These are phyloP conservation scores for Strongylocentrotus purpuratus DNA, from an alignment of 35 echinoderm and acorn worm genomes.

Conservation along the genomic window DNA sequence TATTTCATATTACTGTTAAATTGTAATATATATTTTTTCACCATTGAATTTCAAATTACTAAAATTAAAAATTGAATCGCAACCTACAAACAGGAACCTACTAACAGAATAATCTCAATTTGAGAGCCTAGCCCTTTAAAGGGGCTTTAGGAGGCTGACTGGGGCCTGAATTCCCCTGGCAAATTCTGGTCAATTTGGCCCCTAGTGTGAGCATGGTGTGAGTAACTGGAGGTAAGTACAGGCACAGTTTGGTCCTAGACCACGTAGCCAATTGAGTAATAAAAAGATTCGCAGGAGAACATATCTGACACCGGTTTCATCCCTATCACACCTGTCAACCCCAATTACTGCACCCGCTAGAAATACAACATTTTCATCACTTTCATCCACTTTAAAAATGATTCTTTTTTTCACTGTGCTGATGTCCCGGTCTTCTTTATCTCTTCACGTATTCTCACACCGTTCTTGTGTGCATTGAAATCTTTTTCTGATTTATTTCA, in stretches of 20 bases:
- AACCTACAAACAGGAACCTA: not conserved
- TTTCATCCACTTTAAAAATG: constrained; percentile 11
- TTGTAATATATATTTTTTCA: too few species aligned
- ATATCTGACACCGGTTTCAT: not conserved
- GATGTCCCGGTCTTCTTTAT: not conserved
- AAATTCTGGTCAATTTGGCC: constrained; percentile 38
- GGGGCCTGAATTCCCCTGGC: constrained; percentile 19
- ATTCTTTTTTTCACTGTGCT: not conserved
- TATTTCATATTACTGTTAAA: too few species aligned
- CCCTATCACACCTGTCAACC: not conserved
- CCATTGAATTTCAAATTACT: not conserved
- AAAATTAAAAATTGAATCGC: not conserved
- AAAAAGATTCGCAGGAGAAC: constrained; percentile 22
- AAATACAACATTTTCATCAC: constrained; percentile 3
- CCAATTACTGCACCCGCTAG: not conserved
- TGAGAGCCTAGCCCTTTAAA: not conserved
- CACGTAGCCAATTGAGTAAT: constrained; percentile 32
- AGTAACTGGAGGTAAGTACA: constrained; percentile 32
- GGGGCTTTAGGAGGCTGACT: not conserved
- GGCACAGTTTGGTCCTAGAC: not conserved
- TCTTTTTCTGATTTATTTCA: not conserved
- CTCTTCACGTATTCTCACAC: not conserved
- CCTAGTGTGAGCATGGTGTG: constrained; percentile 9
- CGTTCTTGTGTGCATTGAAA: not conserved
- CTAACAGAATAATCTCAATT: not conserved